Evolutionary conservation across 2,797 vertebrate genomes (phyloP).

Genomic region (Pterois miles): DNA sequence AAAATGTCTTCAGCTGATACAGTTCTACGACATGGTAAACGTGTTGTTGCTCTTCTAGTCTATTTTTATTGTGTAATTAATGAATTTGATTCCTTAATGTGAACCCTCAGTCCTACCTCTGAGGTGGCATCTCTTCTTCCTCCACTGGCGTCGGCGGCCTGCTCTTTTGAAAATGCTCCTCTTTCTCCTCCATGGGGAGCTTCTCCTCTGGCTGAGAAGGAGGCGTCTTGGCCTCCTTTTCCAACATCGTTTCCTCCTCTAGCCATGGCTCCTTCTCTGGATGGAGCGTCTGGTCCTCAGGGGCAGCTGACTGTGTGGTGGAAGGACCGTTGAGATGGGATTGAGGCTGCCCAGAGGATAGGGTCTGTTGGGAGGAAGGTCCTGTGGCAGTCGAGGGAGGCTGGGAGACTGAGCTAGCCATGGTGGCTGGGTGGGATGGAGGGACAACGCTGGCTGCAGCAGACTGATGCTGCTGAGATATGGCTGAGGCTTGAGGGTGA

Average conservation of each 20-base stretch:
- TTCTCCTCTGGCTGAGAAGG: conserved; percentile 65
- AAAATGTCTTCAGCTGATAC: conserved; percentile 1
- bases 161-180: conserved; percentile 66
- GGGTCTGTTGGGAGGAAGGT: conserved; percentile 61
- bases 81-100: conserved; percentile 31
- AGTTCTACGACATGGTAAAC: neutral
- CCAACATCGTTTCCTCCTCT: conserved; percentile 68
- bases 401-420: conserved; percentile 48
- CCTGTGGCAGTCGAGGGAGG: conserved; percentile 39
- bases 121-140: conserved; percentile 63
- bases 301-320: conserved; percentile 22
- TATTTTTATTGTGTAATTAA: conserved; percentile 14
- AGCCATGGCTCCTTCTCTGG: conserved; percentile 69
- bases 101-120: conserved; percentile 73
- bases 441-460: conserved; percentile 46
- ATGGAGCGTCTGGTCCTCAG: conserved; percentile 52
- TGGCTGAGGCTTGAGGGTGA: conserved; percentile 60
- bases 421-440: conserved; percentile 63
- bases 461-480: conserved; percentile 56
- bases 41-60: neutral
- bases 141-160: conserved; percentile 65
- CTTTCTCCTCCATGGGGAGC: conserved; percentile 53
- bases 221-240: conserved; percentile 52
- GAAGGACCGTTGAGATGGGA: conserved; percentile 41
- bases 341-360: conserved; percentile 41